These are phyloP conservation scores for Hypercompe scribonia DNA, from an alignment of 2,888 invertebrate genomes.

Conservation along the genomic window DNA sequence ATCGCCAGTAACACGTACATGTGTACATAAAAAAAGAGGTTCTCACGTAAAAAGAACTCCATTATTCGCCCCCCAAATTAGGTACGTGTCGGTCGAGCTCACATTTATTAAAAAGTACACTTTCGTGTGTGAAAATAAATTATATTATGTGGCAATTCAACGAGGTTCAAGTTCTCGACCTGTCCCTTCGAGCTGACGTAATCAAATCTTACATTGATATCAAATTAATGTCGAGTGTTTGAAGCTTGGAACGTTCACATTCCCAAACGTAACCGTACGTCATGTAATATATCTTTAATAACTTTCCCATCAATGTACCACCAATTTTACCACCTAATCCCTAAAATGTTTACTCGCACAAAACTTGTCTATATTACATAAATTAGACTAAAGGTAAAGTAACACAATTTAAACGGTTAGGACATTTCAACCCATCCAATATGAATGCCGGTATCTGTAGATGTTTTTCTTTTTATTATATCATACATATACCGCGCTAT, in stretches of 20 bases:
- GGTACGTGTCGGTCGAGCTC: constrained; percentile 55
- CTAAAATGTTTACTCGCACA: background rate
- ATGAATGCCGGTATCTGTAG: background rate
- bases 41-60: constrained; percentile 63
- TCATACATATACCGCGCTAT: background rate
- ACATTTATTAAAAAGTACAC: constrained; percentile 54
- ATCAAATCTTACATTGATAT: background rate
- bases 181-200: background rate
- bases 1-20: constrained; percentile 48
- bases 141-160: constrained; percentile 31
- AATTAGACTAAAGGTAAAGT: too few species aligned
- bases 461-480: background rate
- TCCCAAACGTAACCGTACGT: background rate
- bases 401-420: background rate
- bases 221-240: background rate
- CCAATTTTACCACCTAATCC: too few species aligned
- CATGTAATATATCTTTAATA: background rate
- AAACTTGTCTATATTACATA: too few species aligned
- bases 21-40: constrained; percentile 57
- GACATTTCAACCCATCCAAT: background rate
- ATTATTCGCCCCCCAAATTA: constrained; percentile 69
- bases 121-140: constrained; percentile 32
- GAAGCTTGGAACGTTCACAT: background rate
- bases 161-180: background rate
- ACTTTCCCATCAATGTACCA: too few species aligned